A percentile compares a stretch with the other conserved stretches of the same genome.
These are phyloP conservation scores for Podocnemis expansa DNA, from an alignment of 2,113 vertebrate genomes.

Conservation along the genomic window DNA sequence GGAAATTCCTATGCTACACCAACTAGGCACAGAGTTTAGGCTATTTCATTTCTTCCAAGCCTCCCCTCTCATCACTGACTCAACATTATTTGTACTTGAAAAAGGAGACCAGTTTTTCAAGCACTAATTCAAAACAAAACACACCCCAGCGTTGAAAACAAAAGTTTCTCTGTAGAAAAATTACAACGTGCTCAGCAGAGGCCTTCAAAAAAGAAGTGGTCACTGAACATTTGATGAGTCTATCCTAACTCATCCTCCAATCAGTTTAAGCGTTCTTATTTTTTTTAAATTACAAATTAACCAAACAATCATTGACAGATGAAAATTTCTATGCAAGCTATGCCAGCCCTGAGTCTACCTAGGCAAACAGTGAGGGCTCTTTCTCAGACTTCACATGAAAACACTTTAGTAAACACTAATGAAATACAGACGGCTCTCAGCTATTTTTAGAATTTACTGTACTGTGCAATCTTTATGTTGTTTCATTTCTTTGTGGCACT, in stretches of 20 bases:
- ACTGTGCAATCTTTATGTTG: neutral
- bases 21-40: neutral
- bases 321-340: neutral
- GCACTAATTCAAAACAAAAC: constrained; percentile 22
- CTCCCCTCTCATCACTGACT: neutral
- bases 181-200: neutral
- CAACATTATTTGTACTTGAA: neutral
- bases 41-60: neutral
- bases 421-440: neutral
- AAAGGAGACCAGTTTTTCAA: constrained; percentile 4
- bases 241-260: constrained; percentile 1
- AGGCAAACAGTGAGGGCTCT: neutral
- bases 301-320: neutral
- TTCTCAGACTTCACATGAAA: neutral
- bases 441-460: constrained; percentile 48
- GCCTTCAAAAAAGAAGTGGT: neutral
- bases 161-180: constrained; percentile 30
- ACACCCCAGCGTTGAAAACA: constrained; percentile 2
- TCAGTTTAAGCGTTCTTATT: neutral
- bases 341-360: neutral
- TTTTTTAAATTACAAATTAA: neutral
- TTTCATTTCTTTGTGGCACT: neutral
- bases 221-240: neutral
- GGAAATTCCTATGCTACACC: neutral
- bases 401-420: neutral